phyloP scores from a whole-genome alignment of 1,140 invertebrate species.

The Linepithema humile region DNA sequence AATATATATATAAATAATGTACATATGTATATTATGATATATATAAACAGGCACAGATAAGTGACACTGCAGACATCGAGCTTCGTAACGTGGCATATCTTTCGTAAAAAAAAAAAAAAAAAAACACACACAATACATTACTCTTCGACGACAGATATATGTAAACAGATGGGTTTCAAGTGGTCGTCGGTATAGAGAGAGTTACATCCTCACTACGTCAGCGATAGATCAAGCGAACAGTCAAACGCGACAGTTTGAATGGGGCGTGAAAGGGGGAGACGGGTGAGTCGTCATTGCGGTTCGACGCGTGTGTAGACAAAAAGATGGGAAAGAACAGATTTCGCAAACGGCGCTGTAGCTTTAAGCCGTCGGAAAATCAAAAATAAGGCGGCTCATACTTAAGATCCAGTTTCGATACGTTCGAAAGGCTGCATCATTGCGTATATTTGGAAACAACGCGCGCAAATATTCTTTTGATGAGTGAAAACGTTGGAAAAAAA shows the following conservation, averaged over 20 bases:
- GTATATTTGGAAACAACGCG: background rate
- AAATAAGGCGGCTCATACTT: constrained; percentile 16
- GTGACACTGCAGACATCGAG: constrained; percentile 81
- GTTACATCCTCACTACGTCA: constrained; percentile 62
- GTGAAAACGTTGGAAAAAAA: background rate
- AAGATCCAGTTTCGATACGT: constrained; percentile 26
- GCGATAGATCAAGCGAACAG: constrained; percentile 68
- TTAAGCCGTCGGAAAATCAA: constrained; percentile 46
- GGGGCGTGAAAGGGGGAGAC: constrained; percentile 19
- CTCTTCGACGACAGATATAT: constrained; percentile 61
- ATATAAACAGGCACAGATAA: constrained; percentile 66
- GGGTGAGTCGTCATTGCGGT: constrained; percentile 48
- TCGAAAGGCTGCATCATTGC: background rate
- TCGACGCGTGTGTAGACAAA: constrained; percentile 23
- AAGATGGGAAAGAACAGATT: constrained; percentile 56
- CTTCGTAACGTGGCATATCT: constrained; percentile 74
- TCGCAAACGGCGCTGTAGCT: constrained; percentile 67
- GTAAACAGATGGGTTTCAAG: constrained; percentile 22
- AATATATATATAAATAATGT: constrained; percentile 56
- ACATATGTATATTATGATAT: constrained; percentile 27
- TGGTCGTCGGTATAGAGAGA: constrained; percentile 53
- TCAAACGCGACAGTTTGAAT: constrained; percentile 66
- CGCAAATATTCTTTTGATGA: background rate
- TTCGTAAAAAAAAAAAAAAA: too few species aligned
- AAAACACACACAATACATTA: constrained; percentile 70